A percentile compares a stretch with the other conserved stretches of the same genome.
These are phyloP conservation scores for Syngnathus scovelli DNA, from an alignment of 2,113 vertebrate genomes.

Conservation along the genomic window DNA sequence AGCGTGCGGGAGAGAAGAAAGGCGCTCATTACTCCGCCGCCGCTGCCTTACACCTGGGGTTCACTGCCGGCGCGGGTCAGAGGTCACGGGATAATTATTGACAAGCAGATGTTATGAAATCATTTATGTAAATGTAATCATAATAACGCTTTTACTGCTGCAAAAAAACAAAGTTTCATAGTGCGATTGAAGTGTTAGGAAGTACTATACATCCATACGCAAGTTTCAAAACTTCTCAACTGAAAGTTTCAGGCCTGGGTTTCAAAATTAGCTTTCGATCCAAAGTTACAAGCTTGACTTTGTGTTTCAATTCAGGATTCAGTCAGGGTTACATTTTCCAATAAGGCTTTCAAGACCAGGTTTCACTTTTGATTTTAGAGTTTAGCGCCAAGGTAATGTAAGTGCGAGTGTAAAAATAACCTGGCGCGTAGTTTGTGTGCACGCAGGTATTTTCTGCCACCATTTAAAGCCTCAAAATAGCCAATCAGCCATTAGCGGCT, in stretches of 20 bases:
- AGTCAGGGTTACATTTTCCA: not conserved
- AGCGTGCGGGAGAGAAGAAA: constrained; percentile 34
- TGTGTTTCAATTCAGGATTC: too few species aligned
- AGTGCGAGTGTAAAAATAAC: not conserved
- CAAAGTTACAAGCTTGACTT: too few species aligned
- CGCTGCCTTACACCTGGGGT: constrained; percentile 69
- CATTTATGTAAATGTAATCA: constrained; percentile 75
- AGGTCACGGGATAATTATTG: constrained; percentile 69
- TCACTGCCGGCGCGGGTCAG: constrained; percentile 59
- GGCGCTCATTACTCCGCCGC: constrained; percentile 64
- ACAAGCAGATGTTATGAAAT: constrained; percentile 76
- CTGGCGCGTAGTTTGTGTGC: not conserved
- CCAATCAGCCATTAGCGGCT: constrained; percentile 65
- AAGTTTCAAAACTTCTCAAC: too few species aligned
- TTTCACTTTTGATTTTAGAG: not conserved
- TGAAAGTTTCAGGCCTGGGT: not conserved
- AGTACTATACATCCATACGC: not conserved
- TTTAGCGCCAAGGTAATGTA: not conserved
- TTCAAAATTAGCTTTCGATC: too few species aligned
- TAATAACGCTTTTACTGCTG: constrained; percentile 62
- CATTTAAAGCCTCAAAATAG: constrained; percentile 58
- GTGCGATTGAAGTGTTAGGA: not conserved
- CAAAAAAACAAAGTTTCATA: constrained; percentile 1
- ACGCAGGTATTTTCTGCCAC: constrained; percentile 25
- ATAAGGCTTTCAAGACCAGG: not conserved